phyloP scores from a whole-genome alignment of 1,140 invertebrate genomes.

The Acromyrmex echinatior region DNA sequence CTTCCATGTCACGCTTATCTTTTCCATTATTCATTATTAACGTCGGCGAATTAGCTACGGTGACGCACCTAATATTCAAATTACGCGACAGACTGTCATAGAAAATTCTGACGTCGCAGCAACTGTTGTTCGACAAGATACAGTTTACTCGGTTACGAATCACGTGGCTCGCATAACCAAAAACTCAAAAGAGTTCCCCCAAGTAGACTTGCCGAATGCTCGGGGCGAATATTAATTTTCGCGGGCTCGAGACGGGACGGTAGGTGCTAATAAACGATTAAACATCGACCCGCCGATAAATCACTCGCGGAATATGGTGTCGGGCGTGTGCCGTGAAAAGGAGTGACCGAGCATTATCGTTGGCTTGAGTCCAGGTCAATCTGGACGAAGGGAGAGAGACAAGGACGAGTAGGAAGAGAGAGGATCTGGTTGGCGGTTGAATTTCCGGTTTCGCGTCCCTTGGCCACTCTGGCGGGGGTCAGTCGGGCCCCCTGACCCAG shows the following conservation, averaged over 20 bases:
- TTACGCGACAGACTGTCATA: slow-evolving; percentile 35
- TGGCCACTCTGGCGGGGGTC: slow-evolving; percentile 76
- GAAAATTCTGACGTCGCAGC: slow-evolving; percentile 36
- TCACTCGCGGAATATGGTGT: slow-evolving; percentile 72
- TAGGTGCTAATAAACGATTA: slow-evolving; percentile 75
- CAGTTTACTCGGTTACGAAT: slow-evolving; percentile 10
- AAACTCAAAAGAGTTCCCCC: slow-evolving; percentile 33
- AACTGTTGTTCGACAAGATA: slow-evolving; percentile 50
- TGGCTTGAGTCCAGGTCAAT: slow-evolving; percentile 79
- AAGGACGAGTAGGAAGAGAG: slow-evolving; percentile 18
- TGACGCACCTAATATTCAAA: slow-evolving; percentile 56
- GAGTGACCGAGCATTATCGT: slow-evolving; percentile 84
- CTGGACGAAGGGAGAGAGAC: slow-evolving; percentile 35
- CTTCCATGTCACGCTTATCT: slow-evolving; percentile 29
- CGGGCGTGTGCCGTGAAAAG: slow-evolving; percentile 82
- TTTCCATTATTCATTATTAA: slow-evolving; percentile 53
- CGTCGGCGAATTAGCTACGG: slow-evolving; percentile 23
- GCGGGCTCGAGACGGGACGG: slow-evolving; percentile 28
- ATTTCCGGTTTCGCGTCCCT: slow-evolving; percentile 79
- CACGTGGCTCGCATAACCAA: background rate
- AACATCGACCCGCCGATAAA: slow-evolving; percentile 80
- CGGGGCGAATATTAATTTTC: slow-evolving; percentile 57
- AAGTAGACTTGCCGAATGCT: slow-evolving; percentile 8
- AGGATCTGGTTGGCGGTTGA: slow-evolving; percentile 64
- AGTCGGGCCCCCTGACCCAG: slow-evolving; percentile 80